A percentile compares a stretch with the other conserved stretches of the same genome.
These are phyloP conservation scores for Myrmecophaga tridactyla DNA, from an alignment of 2,113 vertebrate genomes.

Conservation along the genomic window DNA sequence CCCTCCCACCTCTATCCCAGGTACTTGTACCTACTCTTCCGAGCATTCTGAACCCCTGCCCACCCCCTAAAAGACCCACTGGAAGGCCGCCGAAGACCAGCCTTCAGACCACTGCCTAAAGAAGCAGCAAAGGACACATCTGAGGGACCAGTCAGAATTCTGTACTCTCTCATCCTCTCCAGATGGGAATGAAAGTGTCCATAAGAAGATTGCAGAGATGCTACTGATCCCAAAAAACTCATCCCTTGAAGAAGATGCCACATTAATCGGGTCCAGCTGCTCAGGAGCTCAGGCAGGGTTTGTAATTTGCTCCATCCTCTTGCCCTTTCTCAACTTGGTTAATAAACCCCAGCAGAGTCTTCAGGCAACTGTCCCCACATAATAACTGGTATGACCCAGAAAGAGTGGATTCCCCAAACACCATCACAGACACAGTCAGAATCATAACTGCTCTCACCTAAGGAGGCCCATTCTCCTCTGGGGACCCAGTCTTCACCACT, in stretches of 20 bases:
- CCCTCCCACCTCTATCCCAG: not conserved
- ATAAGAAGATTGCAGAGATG: fast-evolving
- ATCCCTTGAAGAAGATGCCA: not conserved
- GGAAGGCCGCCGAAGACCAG: not conserved
- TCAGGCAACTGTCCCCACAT: not conserved
- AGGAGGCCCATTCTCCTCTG: not conserved
- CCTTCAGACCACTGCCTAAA: not conserved
- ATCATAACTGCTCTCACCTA: not conserved
- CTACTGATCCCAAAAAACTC: not conserved
- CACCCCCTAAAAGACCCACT: not conserved
- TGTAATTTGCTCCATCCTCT: not conserved
- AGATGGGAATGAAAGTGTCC: too few relatives aligned
- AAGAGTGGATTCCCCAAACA: not conserved
- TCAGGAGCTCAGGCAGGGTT: fast-evolving
- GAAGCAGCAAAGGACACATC: not conserved
- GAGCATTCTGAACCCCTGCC: fast-evolving
- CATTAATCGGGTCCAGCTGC: not conserved
- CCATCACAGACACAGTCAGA: not conserved
- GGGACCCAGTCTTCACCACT: not conserved
- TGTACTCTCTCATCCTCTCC: fast-evolving
- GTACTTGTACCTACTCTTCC: not conserved
- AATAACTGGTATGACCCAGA: not conserved
- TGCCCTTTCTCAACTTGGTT: not conserved
- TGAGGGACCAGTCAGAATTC: fast-evolving
- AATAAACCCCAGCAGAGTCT: too few relatives aligned